Evolutionary conservation across 2,113 vertebrate genomes (phyloP), one percentile per base, ranked within the genome.

Genomic region (Lasiurus borealis): DNA sequence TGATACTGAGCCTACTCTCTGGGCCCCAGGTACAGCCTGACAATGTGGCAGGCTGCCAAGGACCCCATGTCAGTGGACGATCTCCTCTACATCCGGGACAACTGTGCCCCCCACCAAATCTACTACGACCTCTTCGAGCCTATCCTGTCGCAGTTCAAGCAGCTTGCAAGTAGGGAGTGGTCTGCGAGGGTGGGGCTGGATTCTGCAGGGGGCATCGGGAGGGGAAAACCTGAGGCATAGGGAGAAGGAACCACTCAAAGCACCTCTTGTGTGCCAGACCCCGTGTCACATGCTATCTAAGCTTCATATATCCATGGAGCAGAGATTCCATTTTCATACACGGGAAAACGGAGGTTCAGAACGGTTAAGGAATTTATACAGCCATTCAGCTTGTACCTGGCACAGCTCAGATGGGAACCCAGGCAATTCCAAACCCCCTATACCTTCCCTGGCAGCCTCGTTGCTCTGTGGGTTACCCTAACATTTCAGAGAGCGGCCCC

Each of bases 71-170:
- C 94, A 0, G 75, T 99, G 69, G 98, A 98, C 0, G 98, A 99
- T 92, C 98, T 99, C 36, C 97, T 99, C 84, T 99, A 99, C 50
- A 82, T 99, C 85, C 97, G 99, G n/a, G 98, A 99, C 95, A 99
- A 99, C 98, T 98, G 94, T 15, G 95, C 98, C n/a, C 73, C 97
- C 25, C 95, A 98, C 85, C 95, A 98, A 82, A 97, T 99, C 97
- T 99, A 99, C 98, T 99, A 99, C 2, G 99, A 99, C 94, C 98
- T 99, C 84, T 99, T 98, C 8, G 99, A 99, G 48, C 99, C 99
- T 1, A 96, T 98, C 46, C 97, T 99, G 78, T 98, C 99, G 0
- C 95, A 97, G 69, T 99, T 99, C 87, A 99, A 98, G 97, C 59
- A 98, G 92, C 97, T 98, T 34, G 98, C 97, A 23, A 73, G 98